Conservation (phyloP, 2,797 vertebrate species). For the Rhabdomys pumilio region DNA sequence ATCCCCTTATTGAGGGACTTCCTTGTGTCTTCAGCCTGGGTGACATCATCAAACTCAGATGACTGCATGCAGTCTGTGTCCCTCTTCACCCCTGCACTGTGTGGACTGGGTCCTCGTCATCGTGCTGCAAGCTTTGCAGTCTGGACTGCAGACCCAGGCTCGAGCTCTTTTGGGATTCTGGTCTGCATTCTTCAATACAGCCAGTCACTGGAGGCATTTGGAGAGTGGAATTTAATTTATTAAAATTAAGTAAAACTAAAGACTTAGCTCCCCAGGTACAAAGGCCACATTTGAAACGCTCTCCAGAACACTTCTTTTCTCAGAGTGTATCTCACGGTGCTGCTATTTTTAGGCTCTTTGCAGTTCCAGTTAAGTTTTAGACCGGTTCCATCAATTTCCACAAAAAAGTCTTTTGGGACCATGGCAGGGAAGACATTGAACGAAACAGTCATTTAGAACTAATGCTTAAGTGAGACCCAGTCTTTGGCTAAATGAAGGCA, state of each 20-base stretch:
- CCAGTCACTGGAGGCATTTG: neutral
- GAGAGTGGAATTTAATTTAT: conserved; percentile 21
- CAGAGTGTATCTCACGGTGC: neutral
- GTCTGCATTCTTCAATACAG: neutral
- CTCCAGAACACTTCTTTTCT: neutral
- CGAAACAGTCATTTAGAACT: neutral
- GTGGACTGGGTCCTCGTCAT: neutral
- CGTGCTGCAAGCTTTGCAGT: neutral
- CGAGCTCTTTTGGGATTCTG: neutral
- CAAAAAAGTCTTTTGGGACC: conserved; percentile 54
- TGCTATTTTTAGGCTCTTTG: conserved; percentile 41
- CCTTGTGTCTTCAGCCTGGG: neutral
- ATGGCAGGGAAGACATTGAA: neutral
- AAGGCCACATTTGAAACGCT: neutral
- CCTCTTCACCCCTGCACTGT: accelerated
- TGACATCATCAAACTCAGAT: neutral
- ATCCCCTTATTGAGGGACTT: neutral
- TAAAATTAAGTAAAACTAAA: conserved; percentile 35
- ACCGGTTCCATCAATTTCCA: conserved; percentile 62
- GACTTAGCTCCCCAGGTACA: neutral
- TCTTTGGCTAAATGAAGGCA: neutral
- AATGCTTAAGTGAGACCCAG: neutral
- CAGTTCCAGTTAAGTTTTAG: conserved; percentile 39
- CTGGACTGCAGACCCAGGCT: neutral
- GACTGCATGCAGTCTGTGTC: neutral